These are phyloP conservation scores for Ranitomeya variabilis DNA, from an alignment of 2,113 vertebrate species.

Conservation along the genomic window DNA sequence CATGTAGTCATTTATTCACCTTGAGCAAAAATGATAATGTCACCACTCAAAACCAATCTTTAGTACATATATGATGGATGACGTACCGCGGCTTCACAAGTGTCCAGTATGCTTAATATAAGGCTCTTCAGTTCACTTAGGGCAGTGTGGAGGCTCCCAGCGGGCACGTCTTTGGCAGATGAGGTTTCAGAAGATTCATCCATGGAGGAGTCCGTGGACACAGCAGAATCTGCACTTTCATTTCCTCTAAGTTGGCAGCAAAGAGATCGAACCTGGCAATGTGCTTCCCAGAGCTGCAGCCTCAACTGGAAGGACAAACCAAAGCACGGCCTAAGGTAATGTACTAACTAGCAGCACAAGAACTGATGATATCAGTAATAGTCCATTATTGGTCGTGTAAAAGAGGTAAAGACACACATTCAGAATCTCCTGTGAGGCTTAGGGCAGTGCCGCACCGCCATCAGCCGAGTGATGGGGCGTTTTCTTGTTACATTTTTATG, in stretches of 20 bases:
- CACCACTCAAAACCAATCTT: background rate
- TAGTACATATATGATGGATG: background rate
- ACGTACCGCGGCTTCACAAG: constrained; percentile 89
- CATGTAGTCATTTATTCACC: background rate
- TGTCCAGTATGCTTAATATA: constrained; percentile 92
- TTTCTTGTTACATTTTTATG: too few relatives aligned
- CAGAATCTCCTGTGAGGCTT: too few relatives aligned
- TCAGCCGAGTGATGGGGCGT: too few relatives aligned
- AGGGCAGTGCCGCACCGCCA: too few relatives aligned
- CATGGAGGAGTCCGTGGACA: constrained; percentile 97
- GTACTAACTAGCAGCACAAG: background rate
- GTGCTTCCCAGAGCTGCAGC: constrained; percentile 96
- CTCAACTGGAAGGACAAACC: constrained; percentile 77
- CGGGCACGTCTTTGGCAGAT: constrained; percentile 92
- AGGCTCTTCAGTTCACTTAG: constrained; percentile 91
- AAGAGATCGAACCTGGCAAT: constrained; percentile 92
- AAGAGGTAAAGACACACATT: too few relatives aligned
- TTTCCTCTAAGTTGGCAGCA: constrained; percentile 96
- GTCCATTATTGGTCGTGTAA: too few relatives aligned
- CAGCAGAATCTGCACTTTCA: constrained; percentile 91
- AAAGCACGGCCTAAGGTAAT: background rate
- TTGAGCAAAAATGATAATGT: background rate
- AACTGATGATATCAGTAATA: background rate
- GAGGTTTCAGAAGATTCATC: constrained; percentile 97
- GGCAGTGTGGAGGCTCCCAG: constrained; percentile 86